Evolutionary conservation across 1,140 invertebrate species (phyloP).

Genomic region (Aphidius ervi): DNA sequence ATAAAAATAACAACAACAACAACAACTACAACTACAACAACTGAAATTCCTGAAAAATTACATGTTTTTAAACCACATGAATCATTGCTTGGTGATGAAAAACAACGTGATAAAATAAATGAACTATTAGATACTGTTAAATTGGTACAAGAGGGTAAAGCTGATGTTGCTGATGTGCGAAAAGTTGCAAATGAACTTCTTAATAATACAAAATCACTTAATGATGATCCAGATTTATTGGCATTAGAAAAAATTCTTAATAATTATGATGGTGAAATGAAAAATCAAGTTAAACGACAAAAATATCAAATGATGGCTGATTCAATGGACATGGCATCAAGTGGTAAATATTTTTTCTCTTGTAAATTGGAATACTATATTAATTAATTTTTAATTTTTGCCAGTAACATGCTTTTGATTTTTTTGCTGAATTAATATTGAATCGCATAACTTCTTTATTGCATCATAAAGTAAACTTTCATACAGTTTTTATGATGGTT

Average conservation of each 20-base stretch:
- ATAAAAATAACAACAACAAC: slow-evolving; percentile 6
- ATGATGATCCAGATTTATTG: slow-evolving; percentile 48
- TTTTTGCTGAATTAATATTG: no score
- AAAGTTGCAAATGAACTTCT: slow-evolving; percentile 43
- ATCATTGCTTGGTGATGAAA: slow-evolving; percentile 32
- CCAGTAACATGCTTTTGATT: no score
- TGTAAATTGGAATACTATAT: no score
- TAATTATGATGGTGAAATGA: slow-evolving; percentile 41
- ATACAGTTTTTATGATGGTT: no score
- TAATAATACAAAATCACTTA: slow-evolving; percentile 38
- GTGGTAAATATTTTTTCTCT: not conserved
- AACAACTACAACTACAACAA: slow-evolving; percentile 16
- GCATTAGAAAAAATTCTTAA: slow-evolving; percentile 47
- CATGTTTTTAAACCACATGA: slow-evolving; percentile 54
- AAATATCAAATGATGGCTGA: slow-evolving; percentile 26
- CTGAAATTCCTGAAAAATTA: slow-evolving; percentile 22
- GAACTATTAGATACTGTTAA: slow-evolving; percentile 51
- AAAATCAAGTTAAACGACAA: slow-evolving; percentile 51
- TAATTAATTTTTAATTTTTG: no score
- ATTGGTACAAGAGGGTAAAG: slow-evolving; percentile 49
- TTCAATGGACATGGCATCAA: not conserved
- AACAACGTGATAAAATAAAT: slow-evolving; percentile 47
- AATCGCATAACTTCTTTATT: no score
- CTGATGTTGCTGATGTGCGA: slow-evolving; percentile 35
- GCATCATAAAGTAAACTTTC: no score